Evolutionary conservation across 2,888 invertebrate genomes (phyloP).

Genomic region (Dorcus hopei): DNA sequence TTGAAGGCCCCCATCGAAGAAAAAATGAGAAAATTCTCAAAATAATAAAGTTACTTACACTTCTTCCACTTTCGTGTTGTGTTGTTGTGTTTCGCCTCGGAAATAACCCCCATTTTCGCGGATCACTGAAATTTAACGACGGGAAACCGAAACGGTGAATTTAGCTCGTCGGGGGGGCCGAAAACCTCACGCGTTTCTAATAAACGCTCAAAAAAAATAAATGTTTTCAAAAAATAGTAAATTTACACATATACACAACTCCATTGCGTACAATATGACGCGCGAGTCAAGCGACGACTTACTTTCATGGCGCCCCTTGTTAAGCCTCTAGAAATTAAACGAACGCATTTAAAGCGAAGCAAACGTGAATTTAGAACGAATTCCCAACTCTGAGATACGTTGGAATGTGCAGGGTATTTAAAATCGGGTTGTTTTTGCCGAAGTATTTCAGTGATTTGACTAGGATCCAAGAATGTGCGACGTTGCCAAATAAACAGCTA

Average conservation of each 20-base stretch:
- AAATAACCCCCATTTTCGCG: slow-evolving; percentile 29
- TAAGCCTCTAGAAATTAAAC: slow-evolving; percentile 10
- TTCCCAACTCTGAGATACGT: background rate
- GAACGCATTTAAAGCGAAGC: slow-evolving; percentile 7
- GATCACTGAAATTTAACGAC: background rate
- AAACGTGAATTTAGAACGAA: slow-evolving; percentile 6
- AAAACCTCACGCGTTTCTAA: background rate
- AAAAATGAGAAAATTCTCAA: too few species aligned
- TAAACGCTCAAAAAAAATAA: slow-evolving; percentile 2
- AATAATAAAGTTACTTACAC: slow-evolving; percentile 21
- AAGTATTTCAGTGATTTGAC: slow-evolving; percentile 32
- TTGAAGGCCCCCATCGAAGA: too few species aligned
- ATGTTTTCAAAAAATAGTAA: slow-evolving; percentile 13
- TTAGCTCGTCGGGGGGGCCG: background rate
- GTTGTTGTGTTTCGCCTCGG: slow-evolving; percentile 36
- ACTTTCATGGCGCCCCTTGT: slow-evolving; percentile 8
- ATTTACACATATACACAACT: slow-evolving; percentile 50
- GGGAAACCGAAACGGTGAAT: too few species aligned
- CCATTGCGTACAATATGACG: slow-evolving; percentile 67
- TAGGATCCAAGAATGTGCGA: slow-evolving; percentile 40
- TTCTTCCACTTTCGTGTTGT: slow-evolving; percentile 23
- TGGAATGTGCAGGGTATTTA: slow-evolving; percentile 14
- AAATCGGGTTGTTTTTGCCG: slow-evolving; percentile 23
- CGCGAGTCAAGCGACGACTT: slow-evolving; percentile 50
- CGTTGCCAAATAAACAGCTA: slow-evolving; percentile 36